phyloP scores from a whole-genome alignment of 2,888 invertebrate genomes.

The Caenorhabditis plicata region DNA sequence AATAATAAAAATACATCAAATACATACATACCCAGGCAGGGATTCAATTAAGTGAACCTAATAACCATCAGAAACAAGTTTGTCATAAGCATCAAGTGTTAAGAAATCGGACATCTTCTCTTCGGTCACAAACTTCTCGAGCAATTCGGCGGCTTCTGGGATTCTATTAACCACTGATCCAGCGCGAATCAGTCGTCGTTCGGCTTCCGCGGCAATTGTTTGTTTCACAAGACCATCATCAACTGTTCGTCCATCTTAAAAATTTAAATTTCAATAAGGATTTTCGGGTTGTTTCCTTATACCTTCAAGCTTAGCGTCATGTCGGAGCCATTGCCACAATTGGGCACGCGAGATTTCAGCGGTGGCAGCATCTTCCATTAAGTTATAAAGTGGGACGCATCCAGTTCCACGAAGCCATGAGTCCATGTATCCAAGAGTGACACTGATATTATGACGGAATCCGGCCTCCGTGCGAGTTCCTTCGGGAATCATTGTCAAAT shows the following conservation, averaged over 20 bases:
- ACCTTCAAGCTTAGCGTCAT: slow-evolving; percentile 70
- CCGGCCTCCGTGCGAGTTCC: slow-evolving; percentile 75
- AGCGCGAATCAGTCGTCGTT: slow-evolving; percentile 55
- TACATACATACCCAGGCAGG: no score
- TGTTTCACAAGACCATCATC: slow-evolving; percentile 66
- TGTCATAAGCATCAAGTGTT: slow-evolving; percentile 68
- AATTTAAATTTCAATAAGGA: no score
- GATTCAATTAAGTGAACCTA: slow-evolving; percentile 32
- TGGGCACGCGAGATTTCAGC: slow-evolving; percentile 78
- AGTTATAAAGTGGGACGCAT: slow-evolving; percentile 74
- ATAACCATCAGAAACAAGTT: slow-evolving; percentile 63
- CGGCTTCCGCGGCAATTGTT: slow-evolving; percentile 61
- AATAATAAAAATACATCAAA: no score
- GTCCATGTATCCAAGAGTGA: slow-evolving; percentile 75
- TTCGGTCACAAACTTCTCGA: slow-evolving; percentile 72
- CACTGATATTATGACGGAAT: slow-evolving; percentile 73
- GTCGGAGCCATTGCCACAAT: slow-evolving; percentile 78
- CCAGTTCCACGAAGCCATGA: slow-evolving; percentile 76
- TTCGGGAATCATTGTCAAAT: slow-evolving; percentile 69
- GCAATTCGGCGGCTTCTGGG: slow-evolving; percentile 69
- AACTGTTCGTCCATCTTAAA: slow-evolving; percentile 60
- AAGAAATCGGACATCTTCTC: slow-evolving; percentile 74
- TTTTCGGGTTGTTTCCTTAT: no score
- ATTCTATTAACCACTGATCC: slow-evolving; percentile 61
- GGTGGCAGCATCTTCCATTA: slow-evolving; percentile 77